Evolutionary conservation across 2,113 vertebrate genomes (phyloP), one percentile per base, ranked within the genome.

Genomic region (Daphoenositta chrysoptera): DNA sequence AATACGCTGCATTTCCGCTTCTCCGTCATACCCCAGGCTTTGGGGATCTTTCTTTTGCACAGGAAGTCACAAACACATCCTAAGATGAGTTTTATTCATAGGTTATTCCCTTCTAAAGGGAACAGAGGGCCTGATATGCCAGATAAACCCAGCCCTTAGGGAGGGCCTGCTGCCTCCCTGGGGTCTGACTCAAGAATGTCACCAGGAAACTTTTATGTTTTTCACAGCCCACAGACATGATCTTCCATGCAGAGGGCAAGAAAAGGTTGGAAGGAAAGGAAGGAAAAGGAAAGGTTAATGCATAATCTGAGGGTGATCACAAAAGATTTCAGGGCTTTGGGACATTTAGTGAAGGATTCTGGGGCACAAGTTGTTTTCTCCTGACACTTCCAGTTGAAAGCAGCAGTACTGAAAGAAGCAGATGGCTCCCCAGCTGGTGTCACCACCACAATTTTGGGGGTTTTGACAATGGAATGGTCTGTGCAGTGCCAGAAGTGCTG

Each of bases 171-270:
- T 64, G 81, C 48, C 40, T 47, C 28, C 14, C 26, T 45, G 81
- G 39, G 27, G 33, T 7, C 69, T 54, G 50, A 37, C 37, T 71
- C 10, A 54, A 26, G 6, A 30, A 18, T 33, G 30, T 40, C 54
- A 69, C 33, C 64, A 30, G 54, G 8, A 53, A 23, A 69, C 28
- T 33, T 39, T 2, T 23, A 53, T 1, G 15, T n/a, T 39, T 87
- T 54, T 54, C 47, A 24, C 19, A 16, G 23, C n/a, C n/a, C 23
- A 39, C 0, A 0, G 12, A 30, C 0, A 0, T 70, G 47, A 79
- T 63, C 30, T 40, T 40, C 40, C 40, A 17, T 40, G 30, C 40
- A 54, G 28, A 45, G 28, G 64, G 22, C 45, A 61, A 16, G 27
- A 27, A 37, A 40, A 39, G 13, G 13, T 40, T 70, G 27, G 33